phyloP scores from a whole-genome alignment of 2,888 invertebrate genomes.

The Caradrina clavipalpis region DNA sequence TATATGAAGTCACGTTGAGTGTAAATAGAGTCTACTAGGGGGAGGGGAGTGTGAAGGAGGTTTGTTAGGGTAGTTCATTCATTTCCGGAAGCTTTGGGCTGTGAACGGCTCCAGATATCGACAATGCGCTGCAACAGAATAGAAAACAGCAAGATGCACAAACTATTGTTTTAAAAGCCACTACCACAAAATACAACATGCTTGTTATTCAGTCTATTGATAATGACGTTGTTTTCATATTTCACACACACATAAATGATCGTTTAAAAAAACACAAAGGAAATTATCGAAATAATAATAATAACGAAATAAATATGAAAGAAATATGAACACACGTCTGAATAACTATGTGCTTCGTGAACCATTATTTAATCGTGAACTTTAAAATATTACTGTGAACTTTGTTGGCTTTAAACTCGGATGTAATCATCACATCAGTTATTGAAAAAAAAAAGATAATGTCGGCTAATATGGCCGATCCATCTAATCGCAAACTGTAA shows the following conservation, averaged over 20 bases:
- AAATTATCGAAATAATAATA: slow-evolving; percentile 42
- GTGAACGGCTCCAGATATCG: slow-evolving; percentile 83
- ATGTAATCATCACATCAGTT: slow-evolving; percentile 10
- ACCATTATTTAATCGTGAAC: slow-evolving; percentile 25
- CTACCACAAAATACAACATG: slow-evolving; percentile 72
- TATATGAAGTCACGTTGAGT: slow-evolving; percentile 36
- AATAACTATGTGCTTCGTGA: slow-evolving; percentile 40
- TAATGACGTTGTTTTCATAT: slow-evolving; percentile 60
- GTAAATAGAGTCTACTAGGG: slow-evolving; percentile 51
- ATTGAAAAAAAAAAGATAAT: background rate
- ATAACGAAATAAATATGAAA: slow-evolving; percentile 35
- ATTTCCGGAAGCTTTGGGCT: slow-evolving; percentile 79
- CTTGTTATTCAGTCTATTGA: slow-evolving; percentile 64
- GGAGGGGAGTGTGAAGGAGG: slow-evolving; percentile 58
- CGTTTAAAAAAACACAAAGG: slow-evolving; percentile 37
- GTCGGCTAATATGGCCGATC: background rate
- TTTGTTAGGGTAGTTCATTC: slow-evolving; percentile 76
- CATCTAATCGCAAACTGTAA: background rate
- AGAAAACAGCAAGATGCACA: slow-evolving; percentile 88
- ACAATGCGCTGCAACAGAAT: slow-evolving; percentile 88
- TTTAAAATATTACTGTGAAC: slow-evolving; percentile 3
- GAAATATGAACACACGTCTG: slow-evolving; percentile 61
- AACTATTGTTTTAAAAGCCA: slow-evolving; percentile 81
- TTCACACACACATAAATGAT: slow-evolving; percentile 44
- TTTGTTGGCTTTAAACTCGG: slow-evolving; percentile 19